Conservation (phyloP, 2,888 invertebrate genomes). For the Gordius sp. region DNA sequence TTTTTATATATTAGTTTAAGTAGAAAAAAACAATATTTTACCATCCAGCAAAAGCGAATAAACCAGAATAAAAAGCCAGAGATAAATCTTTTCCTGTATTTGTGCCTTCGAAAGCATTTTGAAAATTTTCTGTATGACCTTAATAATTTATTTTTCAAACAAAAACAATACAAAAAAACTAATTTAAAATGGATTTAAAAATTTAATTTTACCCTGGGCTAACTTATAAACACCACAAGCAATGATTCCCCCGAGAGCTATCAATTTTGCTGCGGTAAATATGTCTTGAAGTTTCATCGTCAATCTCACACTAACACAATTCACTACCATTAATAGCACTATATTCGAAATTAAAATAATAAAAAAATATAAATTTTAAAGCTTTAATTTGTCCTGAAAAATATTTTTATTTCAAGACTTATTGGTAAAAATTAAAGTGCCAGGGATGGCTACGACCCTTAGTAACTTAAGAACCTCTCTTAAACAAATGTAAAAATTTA, state of each 20-base stretch:
- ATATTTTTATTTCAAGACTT: too few relatives aligned
- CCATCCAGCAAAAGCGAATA: slow-evolving; percentile 98
- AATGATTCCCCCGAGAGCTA: not conserved
- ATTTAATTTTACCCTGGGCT: not conserved
- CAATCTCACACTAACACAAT: not conserved
- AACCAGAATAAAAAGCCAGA: slow-evolving; percentile 85
- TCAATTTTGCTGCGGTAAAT: not conserved
- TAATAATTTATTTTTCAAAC: not conserved
- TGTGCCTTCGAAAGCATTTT: slow-evolving; percentile 59
- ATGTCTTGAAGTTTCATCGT: slow-evolving; percentile 11
- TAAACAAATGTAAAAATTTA: too few relatives aligned
- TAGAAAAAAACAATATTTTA: not conserved
- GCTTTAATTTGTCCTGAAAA: too few relatives aligned
- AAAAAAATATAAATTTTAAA: not conserved
- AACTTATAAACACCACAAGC: not conserved
- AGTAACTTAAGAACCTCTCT: too few relatives aligned
- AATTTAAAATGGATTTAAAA: not conserved
- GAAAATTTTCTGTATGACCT: slow-evolving; percentile 34
- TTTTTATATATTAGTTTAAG: not conserved
- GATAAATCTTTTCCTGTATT: slow-evolving; percentile 61
- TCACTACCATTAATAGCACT: slow-evolving; percentile 4
- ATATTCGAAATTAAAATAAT: not conserved
- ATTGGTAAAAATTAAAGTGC: too few relatives aligned
- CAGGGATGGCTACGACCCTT: too few relatives aligned
- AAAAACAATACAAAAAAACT: not conserved